phyloP scores from a whole-genome alignment of 1,140 invertebrate genomes.

The Drosophila elegans region DNA sequence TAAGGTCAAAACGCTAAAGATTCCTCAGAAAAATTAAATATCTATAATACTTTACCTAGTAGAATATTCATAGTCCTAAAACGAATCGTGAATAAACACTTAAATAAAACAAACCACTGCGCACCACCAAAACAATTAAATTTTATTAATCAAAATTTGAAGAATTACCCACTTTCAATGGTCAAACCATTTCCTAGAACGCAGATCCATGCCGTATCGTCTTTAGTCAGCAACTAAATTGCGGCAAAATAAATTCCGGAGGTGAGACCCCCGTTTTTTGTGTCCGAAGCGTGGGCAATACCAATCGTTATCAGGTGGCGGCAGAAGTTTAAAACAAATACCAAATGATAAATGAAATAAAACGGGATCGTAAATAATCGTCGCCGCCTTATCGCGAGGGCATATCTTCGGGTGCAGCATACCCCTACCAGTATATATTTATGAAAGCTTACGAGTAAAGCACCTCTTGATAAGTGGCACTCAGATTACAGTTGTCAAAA shows the following conservation, averaged over 20 bases:
- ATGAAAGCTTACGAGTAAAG: constrained; percentile 39
- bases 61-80: neutral
- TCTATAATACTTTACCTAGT: neutral
- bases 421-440: constrained; percentile 28
- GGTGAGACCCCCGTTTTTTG: constrained; percentile 7
- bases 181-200: neutral
- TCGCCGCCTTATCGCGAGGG: constrained; percentile 45
- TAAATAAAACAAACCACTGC: constrained; percentile 40
- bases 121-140: constrained; percentile 7
- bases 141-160: constrained; percentile 21
- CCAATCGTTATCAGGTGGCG: constrained; percentile 43
- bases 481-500: constrained; percentile 68
- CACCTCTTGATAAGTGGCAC: constrained; percentile 52
- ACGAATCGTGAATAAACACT: too few species aligned
- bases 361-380: constrained; percentile 70
- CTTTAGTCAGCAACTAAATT: constrained; percentile 58
- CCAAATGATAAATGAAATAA: constrained; percentile 76
- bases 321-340: constrained; percentile 62
- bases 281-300: constrained; percentile 3
- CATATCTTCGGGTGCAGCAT: constrained; percentile 62
- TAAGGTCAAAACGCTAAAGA: too few species aligned
- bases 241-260: constrained; percentile 6
- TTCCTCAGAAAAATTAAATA: too few species aligned
- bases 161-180: neutral
- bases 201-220: constrained; percentile 23